Evolutionary conservation across 2,888 invertebrate genomes (phyloP), one percentile per base, ranked within the genome.

Genomic region (Gnatocerus cornutus): DNA sequence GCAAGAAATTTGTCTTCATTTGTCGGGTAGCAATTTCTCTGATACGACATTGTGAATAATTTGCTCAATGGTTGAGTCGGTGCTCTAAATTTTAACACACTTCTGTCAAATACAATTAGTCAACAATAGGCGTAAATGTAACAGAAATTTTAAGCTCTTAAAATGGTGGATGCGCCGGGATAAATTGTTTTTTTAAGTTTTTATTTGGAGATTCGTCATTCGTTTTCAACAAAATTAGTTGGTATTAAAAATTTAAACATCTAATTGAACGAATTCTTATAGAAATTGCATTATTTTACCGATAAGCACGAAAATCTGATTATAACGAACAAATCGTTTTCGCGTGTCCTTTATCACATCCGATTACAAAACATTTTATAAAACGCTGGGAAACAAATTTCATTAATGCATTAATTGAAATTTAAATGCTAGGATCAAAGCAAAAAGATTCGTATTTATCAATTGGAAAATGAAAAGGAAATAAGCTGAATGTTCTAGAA

Each of bases 1-100:
- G 12, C 33, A 53, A 16, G 53, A 53, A 37, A 53, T 53, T 53
- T 53, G 37, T 53, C 48, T 52, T 52, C 33, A 53, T 53, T 33
- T 53, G 33, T 53, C 37, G 14, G 30, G 13, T 53, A 53, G 12
- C 37, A 37, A 14, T 53, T 52, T 8, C 6, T 8, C 8, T 4
- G 30, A 8, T 30, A 30, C 8, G n/a, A 37, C 37, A 37, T 21
- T 21, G 4, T 21, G 21, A 21, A 21, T 21, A n/a, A n/a, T 37
- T 37, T 37, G 37, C 6, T 37, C 6, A 37, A 37, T 37, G 6
- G n/a, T n/a, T 30, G 30, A 30, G 30, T 30, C 30, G 30, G 30
- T 4, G 4, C 8, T 30, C 30, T 30, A 8, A n/a, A n/a, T 8
- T 30, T 30, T 30, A 8, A 37, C 37, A 8, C 37, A 37, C 1